Conservation (phyloP, 2,888 invertebrate genomes). For the Caprella mutica region DNA sequence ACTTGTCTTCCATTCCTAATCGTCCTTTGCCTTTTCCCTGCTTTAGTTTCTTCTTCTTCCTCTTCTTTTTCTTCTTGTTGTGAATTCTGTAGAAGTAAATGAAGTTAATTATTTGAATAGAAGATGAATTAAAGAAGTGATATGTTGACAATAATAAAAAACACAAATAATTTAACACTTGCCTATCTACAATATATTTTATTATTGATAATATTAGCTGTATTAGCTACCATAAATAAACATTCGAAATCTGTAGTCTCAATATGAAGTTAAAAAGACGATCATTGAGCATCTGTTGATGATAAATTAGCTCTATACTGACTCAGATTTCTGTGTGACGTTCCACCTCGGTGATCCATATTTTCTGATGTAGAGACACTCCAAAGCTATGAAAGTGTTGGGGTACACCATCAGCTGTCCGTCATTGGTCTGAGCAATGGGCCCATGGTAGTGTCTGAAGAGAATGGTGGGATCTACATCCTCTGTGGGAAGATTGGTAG, state of each 20-base stretch:
- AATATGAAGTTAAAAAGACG: too few species aligned
- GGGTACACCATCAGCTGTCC: conserved; percentile 75
- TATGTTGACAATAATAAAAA: too few species aligned
- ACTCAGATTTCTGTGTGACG: conserved; percentile 35
- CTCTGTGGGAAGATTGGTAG: conserved; percentile 46
- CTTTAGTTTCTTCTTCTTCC: conserved; percentile 14
- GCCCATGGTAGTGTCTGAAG: conserved; percentile 67
- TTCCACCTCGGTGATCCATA: conserved; percentile 80
- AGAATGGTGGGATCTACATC: conserved; percentile 74
- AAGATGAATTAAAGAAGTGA: too few species aligned
- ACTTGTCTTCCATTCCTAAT: neutral
- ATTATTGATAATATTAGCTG: too few species aligned
- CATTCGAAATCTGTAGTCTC: too few species aligned
- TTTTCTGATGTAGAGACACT: conserved; percentile 73
- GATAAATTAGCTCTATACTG: too few species aligned
- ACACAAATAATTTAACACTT: too few species aligned
- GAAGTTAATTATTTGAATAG: neutral
- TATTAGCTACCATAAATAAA: too few species aligned
- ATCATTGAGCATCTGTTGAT: too few species aligned
- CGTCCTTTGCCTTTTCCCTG: conserved; percentile 7
- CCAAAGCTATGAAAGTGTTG: conserved; percentile 73
- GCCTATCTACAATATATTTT: too few species aligned
- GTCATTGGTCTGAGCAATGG: conserved; percentile 75
- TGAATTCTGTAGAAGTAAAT: conserved; percentile 7
- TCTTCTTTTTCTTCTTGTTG: conserved; percentile 15